Percentiles rank a stretch among this genome's conserved stretches.
Conservation (phyloP, 2,888 invertebrate genomes). For the Ophion slaviceki region DNA sequence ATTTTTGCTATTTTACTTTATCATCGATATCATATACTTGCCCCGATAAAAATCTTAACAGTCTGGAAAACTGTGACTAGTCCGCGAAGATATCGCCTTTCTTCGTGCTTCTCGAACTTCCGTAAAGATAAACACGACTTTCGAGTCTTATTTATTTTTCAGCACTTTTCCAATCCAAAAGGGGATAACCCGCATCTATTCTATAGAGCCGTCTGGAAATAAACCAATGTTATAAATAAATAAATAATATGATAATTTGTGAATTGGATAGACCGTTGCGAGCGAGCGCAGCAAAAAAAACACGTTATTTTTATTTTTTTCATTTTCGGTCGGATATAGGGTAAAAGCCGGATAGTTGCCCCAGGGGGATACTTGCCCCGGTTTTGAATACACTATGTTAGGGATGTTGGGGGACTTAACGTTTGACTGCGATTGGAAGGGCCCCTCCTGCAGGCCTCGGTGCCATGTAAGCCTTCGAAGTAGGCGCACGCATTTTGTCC, state of each 20-base stretch:
- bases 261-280: not conserved
- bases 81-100: conserved; percentile 57
- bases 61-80: not conserved
- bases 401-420: no score
- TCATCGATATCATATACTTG: conserved; percentile 71
- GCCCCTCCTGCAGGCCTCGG: no score
- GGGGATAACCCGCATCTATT: not conserved
- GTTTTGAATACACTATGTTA: no score
- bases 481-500: no score
- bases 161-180: not conserved
- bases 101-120: conserved; percentile 11
- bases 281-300: not conserved
- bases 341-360: no score
- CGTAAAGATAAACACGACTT: not conserved
- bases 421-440: no score
- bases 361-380: no score
- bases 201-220: not conserved
- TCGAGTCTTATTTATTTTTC: not conserved
- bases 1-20: conserved; percentile 45
- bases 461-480: no score
- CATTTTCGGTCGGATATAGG: no score
- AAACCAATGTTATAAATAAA: not conserved
- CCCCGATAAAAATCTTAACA: conserved; percentile 44
- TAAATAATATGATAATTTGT: not conserved
- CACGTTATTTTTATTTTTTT: not conserved